phyloP scores from a whole-genome alignment of 2,797 vertebrate species.

The Phataginus tetradactyla region DNA sequence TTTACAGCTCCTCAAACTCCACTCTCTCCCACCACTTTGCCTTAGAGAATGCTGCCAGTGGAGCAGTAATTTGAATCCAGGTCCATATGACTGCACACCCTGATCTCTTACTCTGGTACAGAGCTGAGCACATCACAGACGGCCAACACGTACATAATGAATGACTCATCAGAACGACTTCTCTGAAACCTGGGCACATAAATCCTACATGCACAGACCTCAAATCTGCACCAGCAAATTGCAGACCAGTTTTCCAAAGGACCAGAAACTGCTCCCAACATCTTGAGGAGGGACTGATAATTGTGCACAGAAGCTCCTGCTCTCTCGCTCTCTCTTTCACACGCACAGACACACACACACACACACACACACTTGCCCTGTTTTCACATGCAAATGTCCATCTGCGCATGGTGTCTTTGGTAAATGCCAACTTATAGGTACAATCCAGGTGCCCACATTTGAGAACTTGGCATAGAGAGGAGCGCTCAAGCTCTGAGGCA shows the following conservation, averaged over 20 bases:
- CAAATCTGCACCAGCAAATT: neutral
- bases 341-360: neutral
- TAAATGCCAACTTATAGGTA: constrained; percentile 71
- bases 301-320: constrained; percentile 10
- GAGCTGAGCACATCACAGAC: accelerated
- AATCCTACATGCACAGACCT: neutral
- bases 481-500: neutral
- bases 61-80: neutral
- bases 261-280: neutral
- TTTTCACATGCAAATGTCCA: constrained; percentile 76
- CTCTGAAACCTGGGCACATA: neutral
- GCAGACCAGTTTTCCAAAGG: neutral
- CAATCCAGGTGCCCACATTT: constrained; percentile 62
- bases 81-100: neutral
- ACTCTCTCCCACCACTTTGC: neutral
- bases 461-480: constrained; percentile 57
- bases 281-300: constrained; percentile 12
- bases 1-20: neutral
- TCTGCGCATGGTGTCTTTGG: constrained; percentile 60
- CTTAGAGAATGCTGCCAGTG: neutral
- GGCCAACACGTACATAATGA: accelerated
- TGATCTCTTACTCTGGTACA: neutral
- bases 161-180: neutral
- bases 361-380: constrained; percentile 7
- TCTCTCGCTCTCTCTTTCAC: neutral